Evolutionary conservation across 2,888 invertebrate species (phyloP).

Genomic region (Tridacna crocea): DNA sequence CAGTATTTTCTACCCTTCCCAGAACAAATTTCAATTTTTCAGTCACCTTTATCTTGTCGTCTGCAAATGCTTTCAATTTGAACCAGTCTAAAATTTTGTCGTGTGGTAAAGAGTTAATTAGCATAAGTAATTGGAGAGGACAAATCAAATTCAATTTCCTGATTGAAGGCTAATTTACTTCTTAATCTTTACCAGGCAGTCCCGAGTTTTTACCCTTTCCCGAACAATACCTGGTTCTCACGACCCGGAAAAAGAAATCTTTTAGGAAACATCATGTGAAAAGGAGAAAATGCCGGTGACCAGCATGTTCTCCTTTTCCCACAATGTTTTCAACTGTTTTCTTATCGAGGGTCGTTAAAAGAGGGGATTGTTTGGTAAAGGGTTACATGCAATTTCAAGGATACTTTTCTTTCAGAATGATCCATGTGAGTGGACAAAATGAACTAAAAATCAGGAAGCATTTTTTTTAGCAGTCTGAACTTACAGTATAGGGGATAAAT

Average conservation of each 20-base stretch:
- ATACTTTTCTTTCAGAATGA: background rate
- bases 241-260: background rate
- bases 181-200: too few species aligned
- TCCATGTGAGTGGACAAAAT: too few species aligned
- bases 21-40: too few species aligned
- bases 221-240: background rate
- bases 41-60: too few species aligned
- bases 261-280: background rate
- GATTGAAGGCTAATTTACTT: background rate
- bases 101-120: background rate
- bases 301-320: conserved; percentile 1
- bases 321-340: background rate
- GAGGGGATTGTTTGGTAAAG: too few species aligned
- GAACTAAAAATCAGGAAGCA: background rate
- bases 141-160: background rate
- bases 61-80: too few species aligned
- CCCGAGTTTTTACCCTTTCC: background rate
- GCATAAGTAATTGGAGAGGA: background rate
- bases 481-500: background rate
- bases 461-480: background rate
- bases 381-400: background rate
- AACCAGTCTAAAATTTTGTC: too few species aligned
- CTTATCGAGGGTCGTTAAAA: background rate
- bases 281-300: background rate
- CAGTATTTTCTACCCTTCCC: too few species aligned